Conservation (phyloP, 2,113 vertebrate genomes). For the Istiophorus platypterus region DNA sequence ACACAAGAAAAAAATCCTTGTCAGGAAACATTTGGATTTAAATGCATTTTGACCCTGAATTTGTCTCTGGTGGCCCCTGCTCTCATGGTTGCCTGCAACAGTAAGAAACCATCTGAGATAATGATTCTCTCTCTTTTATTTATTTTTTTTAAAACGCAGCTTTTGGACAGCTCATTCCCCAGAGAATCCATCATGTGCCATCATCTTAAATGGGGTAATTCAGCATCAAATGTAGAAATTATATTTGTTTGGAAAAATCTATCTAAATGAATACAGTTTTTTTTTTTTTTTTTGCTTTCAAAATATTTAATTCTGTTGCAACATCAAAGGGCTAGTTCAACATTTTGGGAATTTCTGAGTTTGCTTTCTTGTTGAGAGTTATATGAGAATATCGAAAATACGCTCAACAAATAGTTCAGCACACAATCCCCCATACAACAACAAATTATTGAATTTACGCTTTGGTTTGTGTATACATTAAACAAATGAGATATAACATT, state of each 20-base stretch:
- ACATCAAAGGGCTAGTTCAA: not conserved
- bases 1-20: conserved; percentile 32
- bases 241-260: conserved; percentile 4
- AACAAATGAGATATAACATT: not conserved
- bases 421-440: not conserved
- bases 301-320: not conserved
- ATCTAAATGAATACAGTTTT: not conserved
- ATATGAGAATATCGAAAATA: not conserved
- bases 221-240: conserved; percentile 24
- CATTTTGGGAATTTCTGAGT: not conserved
- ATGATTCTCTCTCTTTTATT: not conserved
- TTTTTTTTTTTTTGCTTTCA: not conserved
- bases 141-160: not conserved
- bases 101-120: conserved; percentile 21
- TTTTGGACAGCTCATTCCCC: conserved; percentile 13
- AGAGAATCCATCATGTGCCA: conserved; percentile 1
- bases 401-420: not conserved
- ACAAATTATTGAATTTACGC: not conserved
- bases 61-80: conserved; percentile 18
- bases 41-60: conserved; percentile 41
- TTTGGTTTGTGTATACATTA: not conserved
- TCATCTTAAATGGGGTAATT: conserved; percentile 1
- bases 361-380: not conserved
- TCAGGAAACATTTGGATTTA: conserved; percentile 43
- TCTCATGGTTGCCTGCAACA: conserved; percentile 16